Percentiles rank a stretch among this genome's conserved stretches.
These are phyloP conservation scores for Campylomormyrus tamandua DNA, from an alignment of 2,113 vertebrate genomes.

Conservation along the genomic window DNA sequence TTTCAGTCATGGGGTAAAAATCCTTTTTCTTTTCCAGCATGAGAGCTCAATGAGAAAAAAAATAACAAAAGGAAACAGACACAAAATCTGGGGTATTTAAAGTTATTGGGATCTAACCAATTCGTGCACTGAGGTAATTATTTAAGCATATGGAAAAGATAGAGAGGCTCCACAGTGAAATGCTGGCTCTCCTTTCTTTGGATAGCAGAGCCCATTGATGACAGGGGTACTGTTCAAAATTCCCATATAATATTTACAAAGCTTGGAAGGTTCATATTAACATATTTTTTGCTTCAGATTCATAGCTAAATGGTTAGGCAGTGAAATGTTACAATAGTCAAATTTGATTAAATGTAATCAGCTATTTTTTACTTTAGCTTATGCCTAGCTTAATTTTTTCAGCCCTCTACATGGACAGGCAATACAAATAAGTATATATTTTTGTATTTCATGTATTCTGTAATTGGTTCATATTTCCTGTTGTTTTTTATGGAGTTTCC, in stretches of 20 bases:
- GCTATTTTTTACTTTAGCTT: not conserved
- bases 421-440: not conserved
- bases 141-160: slow-evolving; percentile 38
- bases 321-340: not conserved
- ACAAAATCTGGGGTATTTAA: not conserved
- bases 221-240: not conserved
- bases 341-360: not conserved
- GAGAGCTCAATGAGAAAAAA: not conserved
- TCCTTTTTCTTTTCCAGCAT: not conserved
- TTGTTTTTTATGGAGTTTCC: not conserved
- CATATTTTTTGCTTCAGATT: not conserved
- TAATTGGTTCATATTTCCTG: not conserved
- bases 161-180: not conserved
- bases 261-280: not conserved
- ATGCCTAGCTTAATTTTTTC: not conserved
- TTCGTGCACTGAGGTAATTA: slow-evolving; percentile 25
- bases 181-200: not conserved
- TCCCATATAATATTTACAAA: slow-evolving; percentile 2
- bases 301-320: not conserved
- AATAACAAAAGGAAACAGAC: not conserved
- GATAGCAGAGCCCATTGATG: not conserved
- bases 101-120: slow-evolving; percentile 4
- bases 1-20: not conserved
- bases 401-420: not conserved
- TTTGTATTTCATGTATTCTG: not conserved